phyloP scores from a whole-genome alignment of 2,888 invertebrate species.

The Toxonevra muliebris region DNA sequence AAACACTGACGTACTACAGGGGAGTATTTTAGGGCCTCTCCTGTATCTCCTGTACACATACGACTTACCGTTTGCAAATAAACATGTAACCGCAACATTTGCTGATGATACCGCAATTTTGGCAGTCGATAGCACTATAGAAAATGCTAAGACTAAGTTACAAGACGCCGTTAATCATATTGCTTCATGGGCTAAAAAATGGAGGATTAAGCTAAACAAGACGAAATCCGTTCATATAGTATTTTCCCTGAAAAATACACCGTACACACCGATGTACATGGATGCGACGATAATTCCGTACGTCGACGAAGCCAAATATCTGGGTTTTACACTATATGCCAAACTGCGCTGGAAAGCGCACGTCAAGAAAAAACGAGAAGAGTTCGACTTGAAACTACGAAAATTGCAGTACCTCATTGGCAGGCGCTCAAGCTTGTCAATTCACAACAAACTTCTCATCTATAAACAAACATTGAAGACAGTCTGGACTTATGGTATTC shows the following conservation, averaged over 20 bases:
- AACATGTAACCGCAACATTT: not conserved
- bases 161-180: not conserved
- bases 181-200: not conserved
- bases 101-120: not conserved
- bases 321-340: constrained; percentile 12
- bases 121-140: not conserved
- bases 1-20: not conserved
- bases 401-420: constrained; percentile 7
- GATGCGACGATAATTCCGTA: constrained; percentile 6
- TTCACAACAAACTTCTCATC: constrained; percentile 1
- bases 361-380: constrained; percentile 13
- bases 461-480: constrained; percentile 7
- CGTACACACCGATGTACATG: not conserved
- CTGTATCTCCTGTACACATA: not conserved
- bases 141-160: not conserved
- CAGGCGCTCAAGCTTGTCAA: not conserved
- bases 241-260: not conserved
- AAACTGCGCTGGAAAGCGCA: constrained; percentile 13
- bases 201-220: not conserved
- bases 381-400: constrained; percentile 4
- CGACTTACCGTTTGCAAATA: not conserved
- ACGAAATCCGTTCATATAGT: not conserved
- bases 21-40: not conserved
- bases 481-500: no score
- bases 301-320: constrained; percentile 2